Evolutionary conservation across 2,797 vertebrate genomes (phyloP), one percentile per base, ranked within the genome.

Genomic region (Channa striata): DNA sequence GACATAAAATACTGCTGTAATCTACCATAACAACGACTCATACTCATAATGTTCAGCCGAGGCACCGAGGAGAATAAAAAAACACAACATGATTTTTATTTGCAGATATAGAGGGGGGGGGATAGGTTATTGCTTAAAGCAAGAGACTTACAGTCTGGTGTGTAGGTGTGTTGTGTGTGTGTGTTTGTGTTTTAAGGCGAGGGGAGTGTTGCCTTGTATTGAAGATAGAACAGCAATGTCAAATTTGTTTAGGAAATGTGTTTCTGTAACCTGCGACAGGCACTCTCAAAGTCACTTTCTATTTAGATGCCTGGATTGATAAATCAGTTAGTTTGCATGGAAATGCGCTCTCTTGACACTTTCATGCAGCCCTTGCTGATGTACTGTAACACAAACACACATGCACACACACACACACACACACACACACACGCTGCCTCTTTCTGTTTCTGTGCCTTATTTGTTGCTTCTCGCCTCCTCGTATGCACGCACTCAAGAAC

Each of bases 281-380:
- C 63, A 43, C 58, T 72, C 54, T 84, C 72, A 83, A 74, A 79
- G 74, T 87, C 77, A 59, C 80, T 87, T 89, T 79, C 86, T 80
- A 75, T 87, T 83, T 79, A 77, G 81, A 89, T 86, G 72, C 40
- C 37, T 8, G 65, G 75, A 79, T 80, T 87, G 86, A 88, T 82
- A 81, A 84, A 80, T 83, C 68, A 69, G 72, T 78, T 85, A 73
- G 71, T 89, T 91, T 84, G 77, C 75, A 85, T 85, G 76, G 78
- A 88, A 91, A 86, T 87, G 59, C n/a, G n/a, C 37, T 78, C 72
- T 53, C 63, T 66, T 79, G 66, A 77, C 62, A 77, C 58, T 60
- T 74, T 65, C 63, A 82, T 83, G 59, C 77, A 64, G 63, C 67
- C 52, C 52, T 71, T 49, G 48, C 64, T 58, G 66, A 78, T 49